These are phyloP conservation scores for Perccottus glenii DNA, from an alignment of 2,113 vertebrate species.

Conservation along the genomic window DNA sequence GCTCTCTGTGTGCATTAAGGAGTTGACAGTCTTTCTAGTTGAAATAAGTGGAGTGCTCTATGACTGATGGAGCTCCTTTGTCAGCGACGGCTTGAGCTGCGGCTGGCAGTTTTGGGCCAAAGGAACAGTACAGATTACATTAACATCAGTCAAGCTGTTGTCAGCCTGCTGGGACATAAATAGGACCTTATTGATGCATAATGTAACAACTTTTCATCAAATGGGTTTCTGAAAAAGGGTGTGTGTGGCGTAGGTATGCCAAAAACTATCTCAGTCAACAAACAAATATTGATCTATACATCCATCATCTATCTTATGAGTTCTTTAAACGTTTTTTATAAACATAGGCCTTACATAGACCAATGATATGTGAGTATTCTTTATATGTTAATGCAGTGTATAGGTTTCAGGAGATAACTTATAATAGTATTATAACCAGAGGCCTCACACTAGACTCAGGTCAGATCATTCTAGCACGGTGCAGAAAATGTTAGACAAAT, in stretches of 20 bases:
- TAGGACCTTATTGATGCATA: constrained; percentile 76
- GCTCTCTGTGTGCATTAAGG: constrained; percentile 62
- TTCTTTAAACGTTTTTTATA: not conserved
- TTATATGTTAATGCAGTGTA: not conserved
- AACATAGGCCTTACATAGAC: too few species aligned
- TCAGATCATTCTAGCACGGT: too few species aligned
- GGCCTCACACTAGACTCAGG: too few species aligned
- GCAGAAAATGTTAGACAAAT: too few species aligned
- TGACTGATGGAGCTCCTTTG: constrained; percentile 75
- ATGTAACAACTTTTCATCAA: constrained; percentile 72
- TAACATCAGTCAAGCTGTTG: constrained; percentile 78
- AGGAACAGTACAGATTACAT: constrained; percentile 76
- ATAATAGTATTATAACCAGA: not conserved
- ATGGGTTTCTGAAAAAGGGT: constrained; percentile 63
- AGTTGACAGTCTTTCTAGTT: constrained; percentile 72
- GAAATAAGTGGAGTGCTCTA: constrained; percentile 69
- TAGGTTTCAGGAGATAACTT: not conserved
- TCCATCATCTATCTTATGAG: not conserved
- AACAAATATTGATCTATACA: constrained; percentile 7
- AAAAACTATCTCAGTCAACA: constrained; percentile 31
- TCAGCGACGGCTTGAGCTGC: constrained; percentile 69
- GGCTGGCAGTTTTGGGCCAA: constrained; percentile 74
- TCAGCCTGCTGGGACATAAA: constrained; percentile 71
- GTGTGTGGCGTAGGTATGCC: constrained; percentile 33
- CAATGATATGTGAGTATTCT: too few species aligned